phyloP scores from a whole-genome alignment of 2,797 vertebrate species.

The Acropternis orthonyx region DNA sequence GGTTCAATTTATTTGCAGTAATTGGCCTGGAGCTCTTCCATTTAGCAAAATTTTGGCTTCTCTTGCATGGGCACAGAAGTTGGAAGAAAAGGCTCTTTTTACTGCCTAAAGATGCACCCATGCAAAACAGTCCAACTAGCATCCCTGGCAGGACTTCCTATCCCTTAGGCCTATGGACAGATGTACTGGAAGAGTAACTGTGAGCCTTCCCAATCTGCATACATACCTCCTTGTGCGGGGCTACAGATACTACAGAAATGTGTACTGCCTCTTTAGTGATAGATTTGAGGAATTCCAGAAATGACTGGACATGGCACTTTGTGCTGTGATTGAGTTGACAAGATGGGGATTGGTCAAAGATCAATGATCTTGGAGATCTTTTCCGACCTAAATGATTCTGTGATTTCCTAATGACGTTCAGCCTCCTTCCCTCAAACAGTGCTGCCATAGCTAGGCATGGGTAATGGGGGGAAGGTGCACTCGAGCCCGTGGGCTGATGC shows the following conservation, averaged over 20 bases:
- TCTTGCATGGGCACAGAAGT: not conserved
- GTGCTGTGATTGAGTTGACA: not conserved
- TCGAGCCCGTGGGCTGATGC: not conserved
- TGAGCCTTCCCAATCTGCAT: not conserved
- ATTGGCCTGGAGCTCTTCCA: constrained; percentile 12
- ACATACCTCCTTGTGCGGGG: not conserved
- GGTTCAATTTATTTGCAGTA: constrained; percentile 37
- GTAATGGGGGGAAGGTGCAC: not conserved
- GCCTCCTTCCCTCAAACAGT: not conserved
- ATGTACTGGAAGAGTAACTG: not conserved
- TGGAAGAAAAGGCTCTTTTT: not conserved
- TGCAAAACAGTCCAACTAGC: not conserved
- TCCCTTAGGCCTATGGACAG: not conserved
- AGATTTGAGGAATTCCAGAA: not conserved
- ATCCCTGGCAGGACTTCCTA: not conserved
- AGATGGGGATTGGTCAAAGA: not conserved
- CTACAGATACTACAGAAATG: not conserved
- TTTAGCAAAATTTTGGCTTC: constrained; percentile 20
- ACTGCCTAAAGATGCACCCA: not conserved
- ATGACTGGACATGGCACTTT: too few relatives aligned
- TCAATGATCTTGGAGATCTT: not conserved
- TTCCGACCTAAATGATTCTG: not conserved
- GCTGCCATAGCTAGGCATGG: not conserved
- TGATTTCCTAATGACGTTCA: not conserved
- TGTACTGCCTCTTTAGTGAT: fast-evolving